Evolutionary conservation across 1,140 invertebrate genomes (phyloP).

Genomic region (Zaprionus africanus): DNA sequence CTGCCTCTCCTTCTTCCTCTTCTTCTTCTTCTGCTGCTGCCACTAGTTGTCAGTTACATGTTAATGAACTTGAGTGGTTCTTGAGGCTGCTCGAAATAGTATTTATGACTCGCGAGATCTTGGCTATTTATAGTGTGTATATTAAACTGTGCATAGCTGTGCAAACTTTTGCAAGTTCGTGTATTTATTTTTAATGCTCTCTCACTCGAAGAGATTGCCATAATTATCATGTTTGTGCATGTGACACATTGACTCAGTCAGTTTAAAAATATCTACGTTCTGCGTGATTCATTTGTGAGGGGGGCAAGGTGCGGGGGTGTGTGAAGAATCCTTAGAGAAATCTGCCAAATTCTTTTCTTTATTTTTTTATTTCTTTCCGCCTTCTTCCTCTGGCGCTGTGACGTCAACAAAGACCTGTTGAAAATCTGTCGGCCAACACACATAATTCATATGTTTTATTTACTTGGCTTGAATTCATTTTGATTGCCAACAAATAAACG

Average conservation of each 20-base stretch:
- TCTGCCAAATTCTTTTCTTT: conserved; percentile 5
- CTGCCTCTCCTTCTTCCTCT: background rate
- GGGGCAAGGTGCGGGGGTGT: background rate
- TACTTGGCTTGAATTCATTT: conserved; percentile 63
- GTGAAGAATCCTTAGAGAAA: conserved; percentile 34
- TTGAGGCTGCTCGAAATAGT: conserved; percentile 14
- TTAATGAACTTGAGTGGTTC: conserved; percentile 68
- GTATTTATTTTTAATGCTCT: conserved; percentile 57
- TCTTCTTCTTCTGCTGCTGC: background rate
- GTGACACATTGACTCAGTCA: conserved; percentile 73
- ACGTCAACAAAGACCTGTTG: conserved; percentile 37
- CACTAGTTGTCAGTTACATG: conserved; percentile 56
- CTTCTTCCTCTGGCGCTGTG: conserved; percentile 41
- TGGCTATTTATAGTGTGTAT: conserved; percentile 9
- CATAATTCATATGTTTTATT: conserved; percentile 83
- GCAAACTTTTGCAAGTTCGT: background rate
- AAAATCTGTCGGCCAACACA: conserved; percentile 43
- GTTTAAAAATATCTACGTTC: conserved; percentile 29
- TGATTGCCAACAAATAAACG: conserved; percentile 43
- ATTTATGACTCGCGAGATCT: conserved; percentile 14
- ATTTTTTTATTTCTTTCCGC: conserved; percentile 3
- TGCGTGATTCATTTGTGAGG: conserved; percentile 53
- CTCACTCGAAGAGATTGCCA: conserved; percentile 44
- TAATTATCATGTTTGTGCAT: conserved; percentile 48
- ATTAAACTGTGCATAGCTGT: background rate